Percentiles rank a stretch among this genome's conserved stretches.
phyloP scores from a whole-genome alignment of 2,888 invertebrate species.

The Callyntrura guangdongensis region DNA sequence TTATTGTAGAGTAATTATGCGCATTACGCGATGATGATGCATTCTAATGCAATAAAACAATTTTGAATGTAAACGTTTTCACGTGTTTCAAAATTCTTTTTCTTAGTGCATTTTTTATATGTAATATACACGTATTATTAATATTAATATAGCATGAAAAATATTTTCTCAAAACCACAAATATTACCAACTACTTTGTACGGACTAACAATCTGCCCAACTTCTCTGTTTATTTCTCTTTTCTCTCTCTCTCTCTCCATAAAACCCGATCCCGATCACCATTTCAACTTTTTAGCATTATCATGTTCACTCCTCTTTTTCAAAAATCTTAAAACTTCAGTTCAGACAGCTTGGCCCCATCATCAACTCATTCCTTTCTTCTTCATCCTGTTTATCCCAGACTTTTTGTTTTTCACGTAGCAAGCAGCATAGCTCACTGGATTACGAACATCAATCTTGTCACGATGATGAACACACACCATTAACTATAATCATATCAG shows the following conservation, averaged over 20 bases:
- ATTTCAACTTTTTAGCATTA: conserved; percentile 35
- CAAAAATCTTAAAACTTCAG: conserved; percentile 43
- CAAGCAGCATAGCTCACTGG: conserved; percentile 51
- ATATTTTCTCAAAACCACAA: too few relatives aligned
- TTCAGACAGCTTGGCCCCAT: conserved; percentile 73
- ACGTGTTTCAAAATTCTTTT: too few relatives aligned
- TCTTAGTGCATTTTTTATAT: too few relatives aligned
- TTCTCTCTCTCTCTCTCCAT: background rate
- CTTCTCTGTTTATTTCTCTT: background rate
- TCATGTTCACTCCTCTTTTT: conserved; percentile 5
- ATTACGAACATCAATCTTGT: conserved; percentile 70
- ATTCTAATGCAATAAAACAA: conserved; percentile 8
- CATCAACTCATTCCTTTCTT: conserved; percentile 45
- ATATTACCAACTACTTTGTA: too few relatives aligned
- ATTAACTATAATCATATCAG: conserved; percentile 71
- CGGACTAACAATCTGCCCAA: too few relatives aligned
- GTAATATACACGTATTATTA: too few relatives aligned
- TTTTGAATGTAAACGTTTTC: background rate
- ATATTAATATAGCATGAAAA: too few relatives aligned
- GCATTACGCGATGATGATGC: background rate
- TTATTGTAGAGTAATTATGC: too few relatives aligned
- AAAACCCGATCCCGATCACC: background rate
- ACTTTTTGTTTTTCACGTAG: background rate
- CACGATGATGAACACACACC: conserved; percentile 68
- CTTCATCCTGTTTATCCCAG: conserved; percentile 6